Base-by-base conservation (phyloP, 2,797 vertebrate species). In the Sphenodon punctatus region DNA sequence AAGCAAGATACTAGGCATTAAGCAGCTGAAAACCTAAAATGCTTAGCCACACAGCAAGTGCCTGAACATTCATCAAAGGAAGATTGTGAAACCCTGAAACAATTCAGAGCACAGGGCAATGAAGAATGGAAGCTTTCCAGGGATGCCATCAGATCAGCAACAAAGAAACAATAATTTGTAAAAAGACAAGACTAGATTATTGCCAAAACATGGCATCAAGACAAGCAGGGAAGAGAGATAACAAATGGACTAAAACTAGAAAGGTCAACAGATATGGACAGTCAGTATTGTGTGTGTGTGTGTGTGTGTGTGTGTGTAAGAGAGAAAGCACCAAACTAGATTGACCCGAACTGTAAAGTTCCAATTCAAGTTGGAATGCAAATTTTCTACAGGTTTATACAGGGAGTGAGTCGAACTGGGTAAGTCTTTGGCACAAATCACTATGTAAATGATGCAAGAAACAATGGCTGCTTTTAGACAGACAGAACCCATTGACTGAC, bases 71-170 rank as follows among this genome's bases (percentile, higher is more conserved):
- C 5, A 15, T 39, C n/a, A 7, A 6, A 10, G 67, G 39, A 13
- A 20, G 23, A 9, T 0, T n/a, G 0, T 27, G 36, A 72, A 10
- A 7, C 7, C 42, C 22, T n/a, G 22, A 32, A 0, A 12, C 65
- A 60, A 10, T 27, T 53, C 14, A 20, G 13, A 10, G 49, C 46
- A 6, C 10, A 38, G 38, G 0, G 25, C 23, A 41, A 3, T 4
- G 15, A 14, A 25, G 7, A 0, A 0, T 32, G 53, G 68, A 73
- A 46, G 23, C 39, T 13, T 12, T 5, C n/a, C 22, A 12, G 32
- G 4, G 15, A 63, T 25, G 79, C 22, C 38, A 2, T 46, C 1
- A 45, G 38, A 11, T 32, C 65, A 46, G 20, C 19, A n/a, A 38
- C 17, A 49, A 63, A 74, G 12, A 13, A 63, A 59, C 17, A 69